These are phyloP conservation scores for Zophobas morio DNA, from an alignment of 1,140 invertebrate genomes.

Conservation along the genomic window DNA sequence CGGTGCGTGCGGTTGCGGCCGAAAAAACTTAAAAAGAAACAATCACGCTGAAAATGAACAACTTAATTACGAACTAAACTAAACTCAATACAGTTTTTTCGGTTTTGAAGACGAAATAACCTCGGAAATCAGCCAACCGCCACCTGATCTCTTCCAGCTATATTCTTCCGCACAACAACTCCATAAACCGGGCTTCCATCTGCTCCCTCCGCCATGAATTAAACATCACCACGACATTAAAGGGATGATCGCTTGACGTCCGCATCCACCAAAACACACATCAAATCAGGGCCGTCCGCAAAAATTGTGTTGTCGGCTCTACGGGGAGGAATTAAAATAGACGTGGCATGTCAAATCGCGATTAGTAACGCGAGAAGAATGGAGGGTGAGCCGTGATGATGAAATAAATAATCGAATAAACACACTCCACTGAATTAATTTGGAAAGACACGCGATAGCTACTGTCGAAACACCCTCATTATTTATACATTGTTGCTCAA, in stretches of 20 bases:
- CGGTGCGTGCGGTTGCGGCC: too few species aligned
- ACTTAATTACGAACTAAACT: too few species aligned
- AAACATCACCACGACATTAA: slow-evolving; percentile 12
- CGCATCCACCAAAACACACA: slow-evolving; percentile 16
- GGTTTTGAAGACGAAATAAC: too few species aligned
- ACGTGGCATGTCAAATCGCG: slow-evolving; percentile 66
- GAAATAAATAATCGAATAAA: slow-evolving; percentile 67
- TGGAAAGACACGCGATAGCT: slow-evolving; percentile 62
- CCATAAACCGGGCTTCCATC: too few species aligned
- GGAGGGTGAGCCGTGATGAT: slow-evolving; percentile 62
- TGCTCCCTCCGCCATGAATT: slow-evolving; percentile 5
- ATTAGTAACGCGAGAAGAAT: slow-evolving; percentile 66
- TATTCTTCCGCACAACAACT: too few species aligned
- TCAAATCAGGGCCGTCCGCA: slow-evolving; percentile 32
- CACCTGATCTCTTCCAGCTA: too few species aligned
- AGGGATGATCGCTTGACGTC: slow-evolving; percentile 37
- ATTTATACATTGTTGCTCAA: slow-evolving; percentile 32
- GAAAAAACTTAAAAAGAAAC: too few species aligned
- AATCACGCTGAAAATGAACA: too few species aligned
- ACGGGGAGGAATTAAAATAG: slow-evolving; percentile 60
- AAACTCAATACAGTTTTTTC: too few species aligned
- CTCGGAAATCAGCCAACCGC: too few species aligned
- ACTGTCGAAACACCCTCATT: slow-evolving; percentile 44
- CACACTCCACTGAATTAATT: slow-evolving; percentile 65
- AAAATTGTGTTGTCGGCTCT: slow-evolving; percentile 44